These are phyloP conservation scores for Slavum lentiscoides DNA, from an alignment of 2,888 invertebrate species.

Conservation along the genomic window DNA sequence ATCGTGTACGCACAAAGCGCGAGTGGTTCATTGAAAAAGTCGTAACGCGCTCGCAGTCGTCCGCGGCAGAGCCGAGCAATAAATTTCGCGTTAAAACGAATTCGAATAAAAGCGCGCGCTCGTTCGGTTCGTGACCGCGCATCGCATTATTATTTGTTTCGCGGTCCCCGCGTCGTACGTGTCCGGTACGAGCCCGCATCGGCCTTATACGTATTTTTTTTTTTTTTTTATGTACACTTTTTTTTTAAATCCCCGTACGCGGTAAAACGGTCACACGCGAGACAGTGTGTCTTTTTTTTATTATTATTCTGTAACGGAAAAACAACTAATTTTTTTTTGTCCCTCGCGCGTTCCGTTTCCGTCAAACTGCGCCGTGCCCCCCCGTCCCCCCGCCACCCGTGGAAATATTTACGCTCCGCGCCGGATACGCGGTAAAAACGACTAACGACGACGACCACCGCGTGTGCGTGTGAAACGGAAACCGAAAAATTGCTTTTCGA, in stretches of 20 bases:
- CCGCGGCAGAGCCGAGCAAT: not conserved
- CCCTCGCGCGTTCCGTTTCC: not conserved
- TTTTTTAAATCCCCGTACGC: slow-evolving; percentile 37
- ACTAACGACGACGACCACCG: not conserved
- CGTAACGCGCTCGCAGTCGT: too few species aligned
- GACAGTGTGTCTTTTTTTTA: too few species aligned
- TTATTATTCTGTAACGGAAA: not conserved
- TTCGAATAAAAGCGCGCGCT: not conserved
- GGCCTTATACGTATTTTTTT: slow-evolving; percentile 12
- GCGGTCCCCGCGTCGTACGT: slow-evolving; percentile 33
- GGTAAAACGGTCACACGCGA: slow-evolving; percentile 37
- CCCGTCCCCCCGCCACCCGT: too few species aligned
- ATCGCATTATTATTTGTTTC: slow-evolving; percentile 29
- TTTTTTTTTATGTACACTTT: not conserved
- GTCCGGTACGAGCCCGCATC: slow-evolving; percentile 38
- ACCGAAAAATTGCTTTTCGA: slow-evolving; percentile 48
- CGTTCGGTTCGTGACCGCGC: slow-evolving; percentile 42
- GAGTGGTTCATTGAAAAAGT: too few species aligned
- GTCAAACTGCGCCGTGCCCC: too few species aligned
- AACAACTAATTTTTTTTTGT: too few species aligned
- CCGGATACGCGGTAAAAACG: slow-evolving; percentile 23
- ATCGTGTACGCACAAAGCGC: too few species aligned
- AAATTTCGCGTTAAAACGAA: slow-evolving; percentile 36
- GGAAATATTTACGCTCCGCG: not conserved
- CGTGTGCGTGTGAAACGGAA: slow-evolving; percentile 46